These are phyloP conservation scores for Plumapathes pennacea DNA, from an alignment of 92 coral and sea anemone species.

Conservation along the genomic window DNA sequence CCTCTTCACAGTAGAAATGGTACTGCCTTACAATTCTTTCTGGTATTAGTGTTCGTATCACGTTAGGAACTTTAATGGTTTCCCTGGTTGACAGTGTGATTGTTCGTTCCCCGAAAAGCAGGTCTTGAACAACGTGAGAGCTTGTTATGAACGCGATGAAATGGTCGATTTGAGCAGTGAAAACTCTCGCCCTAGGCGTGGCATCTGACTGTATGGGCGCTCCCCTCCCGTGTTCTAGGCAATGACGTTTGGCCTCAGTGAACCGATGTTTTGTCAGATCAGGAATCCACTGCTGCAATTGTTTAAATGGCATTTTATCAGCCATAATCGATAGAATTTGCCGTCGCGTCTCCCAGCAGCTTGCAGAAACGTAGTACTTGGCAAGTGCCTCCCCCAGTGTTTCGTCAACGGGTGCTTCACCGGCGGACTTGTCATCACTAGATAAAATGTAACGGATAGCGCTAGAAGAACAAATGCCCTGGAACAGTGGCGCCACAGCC, in stretches of 20 bases:
- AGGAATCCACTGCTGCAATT: constrained; percentile 44
- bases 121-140: constrained; percentile 29
- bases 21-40: constrained; percentile 43
- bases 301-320: constrained; percentile 53
- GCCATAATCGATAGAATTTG: constrained; percentile 70
- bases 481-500: constrained; percentile 38
- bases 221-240: constrained; percentile 65
- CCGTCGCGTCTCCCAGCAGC: constrained; percentile 57
- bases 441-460: constrained; percentile 27
- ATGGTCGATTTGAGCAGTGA: constrained; percentile 21
- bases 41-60: constrained; percentile 33
- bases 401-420: constrained; percentile 34
- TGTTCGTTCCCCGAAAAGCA: constrained; percentile 31
- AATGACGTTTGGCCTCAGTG: constrained; percentile 62
- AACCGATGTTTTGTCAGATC: constrained; percentile 50
- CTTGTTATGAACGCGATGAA: constrained; percentile 38
- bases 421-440: constrained; percentile 34
- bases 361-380: constrained; percentile 54
- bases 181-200: constrained; percentile 26
- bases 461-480: constrained; percentile 43
- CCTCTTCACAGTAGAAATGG: constrained; percentile 19
- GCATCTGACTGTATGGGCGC: constrained; percentile 44
- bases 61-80: constrained; percentile 42
- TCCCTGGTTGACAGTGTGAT: constrained; percentile 31
- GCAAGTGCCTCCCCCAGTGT: constrained; percentile 45